Evolutionary conservation across 2,113 vertebrate genomes (phyloP), one percentile per base, ranked within the genome.

Genomic region (Tupaia chinensis): DNA sequence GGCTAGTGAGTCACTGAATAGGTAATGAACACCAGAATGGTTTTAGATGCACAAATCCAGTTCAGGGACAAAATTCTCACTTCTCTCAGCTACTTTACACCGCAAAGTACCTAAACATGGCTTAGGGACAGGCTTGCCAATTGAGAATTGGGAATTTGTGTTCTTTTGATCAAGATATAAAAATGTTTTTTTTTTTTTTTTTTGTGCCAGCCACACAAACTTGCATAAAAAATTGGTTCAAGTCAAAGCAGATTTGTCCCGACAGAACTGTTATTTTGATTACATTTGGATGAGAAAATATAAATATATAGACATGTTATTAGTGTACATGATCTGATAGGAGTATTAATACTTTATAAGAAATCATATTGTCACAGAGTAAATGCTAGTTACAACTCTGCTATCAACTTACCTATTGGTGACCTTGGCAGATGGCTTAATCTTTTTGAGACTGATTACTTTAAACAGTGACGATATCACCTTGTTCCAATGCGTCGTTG

Each of bases 1-100:
- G 92, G 77, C 98, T 94, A 93, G 97, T 95, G 97, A 97, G 94
- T 80, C 91, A 95, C 53, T 97, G 97, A 98, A 98, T 98, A 94
- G 97, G 98, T 97, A 93, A 98, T 97, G 89, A 70, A 68, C 34
- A 74, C 87, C 78, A 82, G 66, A 97, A 96, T 78, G 81, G 93
- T 96, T 97, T 90, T 94, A 96, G 95, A 95, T 92, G 7, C 96
- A 89, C 58, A 93, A 96, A 98, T 95, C 82, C 87, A 96, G 72
- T 97, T 98, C 74, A 96, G 68, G 91, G 73, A 88, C 94, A 32
- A 82, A 83, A 74, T 29, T 76, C 22, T 93, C 12, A 69, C 76
- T 70, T 87, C 25, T 70, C 1, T 87, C 61, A 77, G 72, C 25
- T 69, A 20, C 27, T 80, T 82, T 34, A 17, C 1, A 82, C 11